Base-by-base conservation (phyloP, 1,140 invertebrate species). In the Drosophila busckii region DNA sequence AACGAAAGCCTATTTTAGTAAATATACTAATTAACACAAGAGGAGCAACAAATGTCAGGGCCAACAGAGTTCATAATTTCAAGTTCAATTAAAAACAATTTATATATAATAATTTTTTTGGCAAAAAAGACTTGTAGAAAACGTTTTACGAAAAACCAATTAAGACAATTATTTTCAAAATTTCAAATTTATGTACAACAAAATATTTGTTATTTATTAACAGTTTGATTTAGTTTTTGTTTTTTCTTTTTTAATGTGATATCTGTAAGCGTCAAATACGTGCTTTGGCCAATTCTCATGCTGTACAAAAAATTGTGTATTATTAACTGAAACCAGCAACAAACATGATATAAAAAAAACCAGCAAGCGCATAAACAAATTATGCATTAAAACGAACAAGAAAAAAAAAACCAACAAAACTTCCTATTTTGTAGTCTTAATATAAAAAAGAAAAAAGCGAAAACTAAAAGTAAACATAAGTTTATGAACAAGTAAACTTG, bases 351-450 rank as follows among this genome's bases (percentile, higher is more conserved):
- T 26, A 40, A 20, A 3, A 19, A 44, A 35, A 25, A 28, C 8
- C 22, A 48, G 38, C 34, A 40, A 41, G n/a, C n/a, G n/a, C 28
- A 8, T 29, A 13, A 35, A 32, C 26, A 29, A 59, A 44, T 63
- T 71, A 54, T 34, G 37, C 42, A 38, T 67, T 29, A 41, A 9
- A 25, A 15, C 29, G 50, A 35, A 16, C 42, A 32, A 50, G 20
- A 53, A 40, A 44, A 56, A 41, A 29, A 40, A 61, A 32, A 56
- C 25, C 19, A 38, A 37, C 25, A 70, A 59, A 70, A 67, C 71
- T 78, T 78, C 73, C 73, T 78, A 78, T 78, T 78, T 78, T 73
- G 63, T 80, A 80, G 75, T 78, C 82, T 64, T 80, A 80, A 68
- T 62, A 38, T 34, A 59, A 32, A 55, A 10, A 70, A 42, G 62